Evolutionary conservation across 2,888 invertebrate genomes (phyloP), one percentile per base, ranked within the genome.

Genomic region (Melanostoma scalare): DNA sequence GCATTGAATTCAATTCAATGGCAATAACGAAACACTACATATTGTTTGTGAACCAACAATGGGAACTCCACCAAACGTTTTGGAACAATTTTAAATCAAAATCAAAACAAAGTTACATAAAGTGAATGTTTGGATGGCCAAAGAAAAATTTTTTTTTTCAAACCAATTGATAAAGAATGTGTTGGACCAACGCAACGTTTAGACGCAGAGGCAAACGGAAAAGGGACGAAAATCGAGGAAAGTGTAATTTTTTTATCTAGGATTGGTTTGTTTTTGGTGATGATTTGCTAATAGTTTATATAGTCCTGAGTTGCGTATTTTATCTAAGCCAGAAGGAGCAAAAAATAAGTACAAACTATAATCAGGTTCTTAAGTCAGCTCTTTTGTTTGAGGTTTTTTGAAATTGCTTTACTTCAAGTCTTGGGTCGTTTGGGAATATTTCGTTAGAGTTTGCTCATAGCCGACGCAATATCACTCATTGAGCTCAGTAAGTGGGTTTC

Each of bases 61-160:
- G 61, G 79, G 50, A 78, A 56, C 75, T 42, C 79, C 71, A 79
- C 84, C 79, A 84, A 75, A 79, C 74, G 84, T 75, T 75, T 79
- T 79, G 50, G 67, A 84, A 75, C 69, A 58, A 75, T 79, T 72
- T 74, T 84, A 74, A 79, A 84, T 84, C 79, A 79, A 84, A 84
- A 79, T 84, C 79, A 79, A 84, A 84, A 84, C 79, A 84, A 61
- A 75, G 60, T 79, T 65, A 78, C 72, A 52, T 67, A 42, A 77
- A 77, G 73, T 46, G 79, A 40, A 67, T 82, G 72, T 69, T 65
- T 68, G 77, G 77, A 67, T 74, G 48, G 6, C 61, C 31, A 53
- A 44, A 8, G 40, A 33, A 50, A n/a, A 40, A 63, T 61, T 63
- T 44, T 52, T 2, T 20, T 20, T 20, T 20, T 20, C 20, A 20